phyloP scores from a whole-genome alignment of 2,888 invertebrate genomes.

The Apamea epomidion region DNA sequence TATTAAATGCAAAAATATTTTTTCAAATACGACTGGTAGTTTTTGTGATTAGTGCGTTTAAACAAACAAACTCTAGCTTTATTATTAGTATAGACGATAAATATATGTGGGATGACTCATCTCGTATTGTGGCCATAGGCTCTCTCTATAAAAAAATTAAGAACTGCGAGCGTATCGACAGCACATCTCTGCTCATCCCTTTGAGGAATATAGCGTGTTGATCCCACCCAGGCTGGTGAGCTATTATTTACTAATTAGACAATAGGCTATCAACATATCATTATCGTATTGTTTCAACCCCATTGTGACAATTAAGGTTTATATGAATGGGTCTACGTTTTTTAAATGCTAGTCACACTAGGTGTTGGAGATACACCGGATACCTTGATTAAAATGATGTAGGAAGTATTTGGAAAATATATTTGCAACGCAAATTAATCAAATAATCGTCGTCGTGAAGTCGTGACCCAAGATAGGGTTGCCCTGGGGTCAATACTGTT shows the following conservation, averaged over 20 bases:
- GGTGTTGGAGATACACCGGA: background rate
- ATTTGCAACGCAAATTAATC: slow-evolving; percentile 9
- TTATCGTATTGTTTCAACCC: slow-evolving; percentile 24
- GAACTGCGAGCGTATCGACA: background rate
- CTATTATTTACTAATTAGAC: slow-evolving; percentile 36
- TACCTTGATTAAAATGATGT: background rate
- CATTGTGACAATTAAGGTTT: slow-evolving; percentile 4
- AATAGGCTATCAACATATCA: slow-evolving; percentile 27
- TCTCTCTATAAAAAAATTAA: no score
- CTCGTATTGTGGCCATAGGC: background rate
- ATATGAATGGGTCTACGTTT: background rate
- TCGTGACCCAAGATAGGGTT: slow-evolving; percentile 31
- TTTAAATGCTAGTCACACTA: background rate
- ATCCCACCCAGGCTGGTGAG: background rate
- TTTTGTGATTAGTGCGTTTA: no score
- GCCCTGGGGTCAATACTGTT: slow-evolving; percentile 25
- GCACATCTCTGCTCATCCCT: background rate
- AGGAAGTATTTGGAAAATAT: slow-evolving; percentile 31
- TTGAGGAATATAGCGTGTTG: background rate
- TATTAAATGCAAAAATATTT: no score
- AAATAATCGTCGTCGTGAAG: slow-evolving; percentile 19
- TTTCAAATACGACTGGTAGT: no score
- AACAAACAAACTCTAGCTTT: no score
- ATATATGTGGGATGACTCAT: no score
- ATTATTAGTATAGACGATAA: no score